Base-by-base conservation (phyloP, 1,140 invertebrate species). In the Cydia pomonella region DNA sequence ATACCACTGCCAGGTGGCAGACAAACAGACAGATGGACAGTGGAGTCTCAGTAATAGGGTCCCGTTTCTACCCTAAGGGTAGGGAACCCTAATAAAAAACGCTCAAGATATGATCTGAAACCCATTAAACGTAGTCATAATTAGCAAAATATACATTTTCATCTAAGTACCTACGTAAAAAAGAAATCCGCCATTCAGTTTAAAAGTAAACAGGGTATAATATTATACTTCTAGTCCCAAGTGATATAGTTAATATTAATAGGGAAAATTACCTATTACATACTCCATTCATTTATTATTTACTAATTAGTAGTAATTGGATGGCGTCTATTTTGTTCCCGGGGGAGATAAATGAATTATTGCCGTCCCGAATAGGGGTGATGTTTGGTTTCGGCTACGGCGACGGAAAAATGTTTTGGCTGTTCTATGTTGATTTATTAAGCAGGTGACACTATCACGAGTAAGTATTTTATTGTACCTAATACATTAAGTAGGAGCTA, bases 271-370 rank as follows among this genome's bases (percentile, higher is more conserved):
- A 69, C 64, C 64, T 29, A 66, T 66, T 29, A 33, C 27, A n/a
- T 69, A 69, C 64, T 69, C 64, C 27, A 69, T 69, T 69, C 27
- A 69, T 69, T 69, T 33, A 69, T 66, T 66, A 66, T 69, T 69
- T 69, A 41, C 29, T 69, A 69, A 69, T 69, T 69, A 69, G 64
- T 33, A 7, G 1, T 69, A 69, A 69, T 69, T 69, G 64, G 29
- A 41, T 18, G 64, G 64, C 64, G 9, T 69, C 64, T 69, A 69
- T 69, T 69, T 33, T 33, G 29, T 18, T 29, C 27, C 29, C 25
- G 1, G 3, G 64, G 29, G 64, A 38, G 64, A 41, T 69, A 29
- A 69, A 69, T 69, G 64, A 69, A 41, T 38, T 69, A 69, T 69
- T 38, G n/a, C 5, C 29, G 27, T 13, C 64, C 64, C 16, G 16